Conservation (phyloP, 92 coral and sea anemone genomes). For the Palythoa grandis region DNA sequence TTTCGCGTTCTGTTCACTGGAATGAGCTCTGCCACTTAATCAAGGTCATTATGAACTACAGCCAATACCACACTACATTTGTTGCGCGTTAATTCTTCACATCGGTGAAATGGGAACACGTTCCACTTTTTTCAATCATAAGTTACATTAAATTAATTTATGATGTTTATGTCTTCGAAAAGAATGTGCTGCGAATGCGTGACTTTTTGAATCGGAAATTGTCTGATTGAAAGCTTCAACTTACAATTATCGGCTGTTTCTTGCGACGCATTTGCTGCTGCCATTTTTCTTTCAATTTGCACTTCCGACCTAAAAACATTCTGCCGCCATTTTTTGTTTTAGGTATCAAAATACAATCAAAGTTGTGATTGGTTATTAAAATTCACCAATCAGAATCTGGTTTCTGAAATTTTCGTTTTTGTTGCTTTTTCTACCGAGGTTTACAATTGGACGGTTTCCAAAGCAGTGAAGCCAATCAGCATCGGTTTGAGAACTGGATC, state of each 20-base stretch:
- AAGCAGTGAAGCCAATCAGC: slow-evolving; percentile 1
- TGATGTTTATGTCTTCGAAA: neutral
- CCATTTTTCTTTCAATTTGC: slow-evolving; percentile 26
- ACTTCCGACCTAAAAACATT: neutral
- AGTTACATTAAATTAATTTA: too few species aligned
- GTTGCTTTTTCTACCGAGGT: neutral
- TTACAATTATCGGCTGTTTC: slow-evolving; percentile 80
- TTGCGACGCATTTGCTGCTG: slow-evolving; percentile 58
- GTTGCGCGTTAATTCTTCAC: too few species aligned
- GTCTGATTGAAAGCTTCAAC: slow-evolving; percentile 20
- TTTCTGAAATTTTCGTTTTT: neutral
- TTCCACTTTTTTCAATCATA: too few species aligned
- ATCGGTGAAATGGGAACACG: too few species aligned
- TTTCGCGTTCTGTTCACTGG: too few species aligned
- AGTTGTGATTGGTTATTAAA: slow-evolving; percentile 24
- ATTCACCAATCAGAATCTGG: slow-evolving; percentile 31
- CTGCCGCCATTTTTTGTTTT: slow-evolving; percentile 74
- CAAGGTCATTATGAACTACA: too few species aligned
- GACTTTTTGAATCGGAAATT: neutral
- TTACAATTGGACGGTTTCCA: neutral
- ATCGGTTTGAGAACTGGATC: slow-evolving; percentile 15
- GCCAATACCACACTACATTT: too few species aligned
- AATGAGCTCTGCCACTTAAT: too few species aligned
- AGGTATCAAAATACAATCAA: slow-evolving; percentile 4
- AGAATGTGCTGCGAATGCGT: neutral